These are phyloP conservation scores for Hydrolagus affinis DNA, from an alignment of 2,113 vertebrate species.

Conservation along the genomic window DNA sequence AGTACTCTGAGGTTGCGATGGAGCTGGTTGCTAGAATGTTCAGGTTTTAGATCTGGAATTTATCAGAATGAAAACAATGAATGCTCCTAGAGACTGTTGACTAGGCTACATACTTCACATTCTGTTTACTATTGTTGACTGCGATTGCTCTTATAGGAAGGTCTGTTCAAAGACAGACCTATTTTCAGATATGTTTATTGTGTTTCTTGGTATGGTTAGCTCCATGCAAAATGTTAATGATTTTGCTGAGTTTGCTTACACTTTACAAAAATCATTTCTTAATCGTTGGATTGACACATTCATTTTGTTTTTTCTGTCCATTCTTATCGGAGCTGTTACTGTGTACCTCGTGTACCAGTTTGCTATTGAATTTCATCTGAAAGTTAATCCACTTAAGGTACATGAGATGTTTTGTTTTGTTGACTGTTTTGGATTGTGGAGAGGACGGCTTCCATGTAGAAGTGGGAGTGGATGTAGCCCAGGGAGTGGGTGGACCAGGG, in stretches of 20 bases:
- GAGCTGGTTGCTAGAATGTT: not conserved
- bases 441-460: too few species aligned
- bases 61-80: not conserved
- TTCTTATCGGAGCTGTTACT: not conserved
- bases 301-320: not conserved
- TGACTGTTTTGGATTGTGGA: not conserved
- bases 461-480: too few species aligned
- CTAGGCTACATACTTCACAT: not conserved
- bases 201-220: not conserved
- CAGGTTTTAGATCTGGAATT: not conserved
- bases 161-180: not conserved
- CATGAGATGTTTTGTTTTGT: not conserved
- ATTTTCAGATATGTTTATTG: slow-evolving; percentile 1
- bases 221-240: not conserved
- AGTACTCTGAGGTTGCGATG: not conserved
- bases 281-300: not conserved
- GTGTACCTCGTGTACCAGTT: not conserved
- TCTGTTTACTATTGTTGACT: not conserved
- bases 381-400: not conserved
- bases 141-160: too few species aligned
- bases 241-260: not conserved
- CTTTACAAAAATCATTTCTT: not conserved
- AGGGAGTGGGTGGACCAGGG: too few species aligned
- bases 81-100: slow-evolving; percentile 1
- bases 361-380: too few species aligned